Conservation (phyloP, 2,888 invertebrate genomes). For the Apamea anceps region DNA sequence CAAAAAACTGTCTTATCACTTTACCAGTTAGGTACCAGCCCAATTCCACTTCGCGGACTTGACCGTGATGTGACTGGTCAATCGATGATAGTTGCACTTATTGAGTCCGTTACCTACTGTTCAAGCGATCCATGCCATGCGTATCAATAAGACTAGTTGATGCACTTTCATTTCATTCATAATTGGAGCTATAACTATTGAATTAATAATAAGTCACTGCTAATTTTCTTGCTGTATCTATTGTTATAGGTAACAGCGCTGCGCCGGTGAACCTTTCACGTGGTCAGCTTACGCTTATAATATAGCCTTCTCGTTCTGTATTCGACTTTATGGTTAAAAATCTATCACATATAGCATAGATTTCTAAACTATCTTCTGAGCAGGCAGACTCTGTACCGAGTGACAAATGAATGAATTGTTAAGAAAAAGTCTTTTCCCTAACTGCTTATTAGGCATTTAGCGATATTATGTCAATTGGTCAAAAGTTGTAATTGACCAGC, state of each 20-base stretch:
- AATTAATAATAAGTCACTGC: neutral
- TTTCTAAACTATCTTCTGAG: neutral
- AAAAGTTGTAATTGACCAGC: neutral
- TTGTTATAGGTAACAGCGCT: neutral
- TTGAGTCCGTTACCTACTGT: slow-evolving; percentile 13
- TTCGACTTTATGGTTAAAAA: neutral
- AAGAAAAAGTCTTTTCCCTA: neutral
- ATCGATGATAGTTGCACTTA: slow-evolving; percentile 2
- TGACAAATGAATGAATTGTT: neutral
- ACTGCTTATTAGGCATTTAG: neutral
- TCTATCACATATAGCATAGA: neutral
- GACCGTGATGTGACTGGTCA: slow-evolving; percentile 16
- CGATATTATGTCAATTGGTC: neutral
- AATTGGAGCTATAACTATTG: slow-evolving; percentile 7
- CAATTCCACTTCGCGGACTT: neutral
- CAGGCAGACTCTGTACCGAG: neutral
- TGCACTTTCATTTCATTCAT: slow-evolving; percentile 40
- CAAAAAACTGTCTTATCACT: neutral
- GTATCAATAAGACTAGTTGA: slow-evolving; percentile 11
- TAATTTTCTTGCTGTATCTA: slow-evolving; percentile 2
- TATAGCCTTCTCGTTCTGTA: neutral
- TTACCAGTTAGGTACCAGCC: neutral
- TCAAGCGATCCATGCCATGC: slow-evolving; percentile 11
- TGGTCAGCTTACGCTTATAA: neutral
- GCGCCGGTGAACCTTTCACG: neutral